Percentiles rank a stretch among this genome's conserved stretches.
Evolutionary conservation across 1,140 invertebrate genomes (phyloP).

Genomic region (Neotoxoptera formosana): DNA sequence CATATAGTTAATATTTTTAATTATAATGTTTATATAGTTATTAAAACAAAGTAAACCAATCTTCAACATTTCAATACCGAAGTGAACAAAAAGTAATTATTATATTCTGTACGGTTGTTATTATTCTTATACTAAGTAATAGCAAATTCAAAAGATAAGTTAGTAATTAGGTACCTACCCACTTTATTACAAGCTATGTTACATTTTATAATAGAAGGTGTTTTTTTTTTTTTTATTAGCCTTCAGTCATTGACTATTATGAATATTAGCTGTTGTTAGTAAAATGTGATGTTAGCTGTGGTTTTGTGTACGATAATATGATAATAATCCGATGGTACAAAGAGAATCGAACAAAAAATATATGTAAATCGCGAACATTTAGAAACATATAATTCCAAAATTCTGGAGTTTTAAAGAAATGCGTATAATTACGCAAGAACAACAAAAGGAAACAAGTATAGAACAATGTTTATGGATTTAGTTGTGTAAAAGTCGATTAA

Average conservation of each 20-base stretch:
- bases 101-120: background rate
- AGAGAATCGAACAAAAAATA: background rate
- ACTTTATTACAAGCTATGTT: background rate
- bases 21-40: background rate
- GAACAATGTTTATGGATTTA: background rate
- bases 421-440: background rate
- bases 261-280: background rate
- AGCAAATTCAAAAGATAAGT: background rate
- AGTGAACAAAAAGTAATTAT: background rate
- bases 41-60: background rate
- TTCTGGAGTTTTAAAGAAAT: background rate
- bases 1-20: background rate
- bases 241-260: too few relatives aligned
- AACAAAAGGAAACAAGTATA: slow-evolving; percentile 19
- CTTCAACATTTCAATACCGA: background rate
- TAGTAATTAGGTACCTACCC: too few relatives aligned
- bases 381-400: background rate
- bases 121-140: background rate
- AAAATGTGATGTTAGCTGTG: background rate
- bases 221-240: too few relatives aligned
- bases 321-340: background rate
- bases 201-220: too few relatives aligned
- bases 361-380: background rate
- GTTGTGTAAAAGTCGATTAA: slow-evolving; percentile 16
- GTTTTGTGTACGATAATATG: background rate